Conservation (phyloP, 2,797 vertebrate species). For the Enteromius trimaculatus region DNA sequence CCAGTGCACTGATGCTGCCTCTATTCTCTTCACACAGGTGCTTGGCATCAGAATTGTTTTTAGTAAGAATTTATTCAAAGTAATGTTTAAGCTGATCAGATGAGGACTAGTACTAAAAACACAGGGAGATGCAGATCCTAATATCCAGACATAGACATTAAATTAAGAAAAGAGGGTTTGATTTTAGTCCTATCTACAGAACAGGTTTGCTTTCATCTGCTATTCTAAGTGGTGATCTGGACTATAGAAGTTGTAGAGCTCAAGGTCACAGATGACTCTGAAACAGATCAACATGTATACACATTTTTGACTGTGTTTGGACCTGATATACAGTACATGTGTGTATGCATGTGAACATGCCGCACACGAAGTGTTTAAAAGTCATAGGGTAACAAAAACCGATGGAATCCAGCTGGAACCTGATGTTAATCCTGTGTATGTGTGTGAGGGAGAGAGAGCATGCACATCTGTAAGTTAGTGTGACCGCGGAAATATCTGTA, state of each 20-base stretch:
- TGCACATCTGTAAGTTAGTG: slow-evolving; percentile 16
- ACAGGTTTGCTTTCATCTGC: neutral
- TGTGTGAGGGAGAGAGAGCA: neutral
- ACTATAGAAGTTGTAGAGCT: neutral
- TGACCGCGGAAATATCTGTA: slow-evolving; percentile 23
- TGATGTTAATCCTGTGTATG: slow-evolving; percentile 25
- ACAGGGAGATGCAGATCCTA: neutral
- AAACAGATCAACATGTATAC: slow-evolving; percentile 23
- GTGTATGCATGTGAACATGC: slow-evolving; percentile 17
- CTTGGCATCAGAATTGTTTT: neutral
- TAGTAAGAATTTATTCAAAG: neutral
- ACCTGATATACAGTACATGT: slow-evolving; percentile 8
- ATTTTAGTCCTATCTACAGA: neutral
- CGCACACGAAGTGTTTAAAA: slow-evolving; percentile 48
- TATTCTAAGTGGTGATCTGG: neutral
- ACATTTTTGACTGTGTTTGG: slow-evolving; percentile 12
- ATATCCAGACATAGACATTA: neutral
- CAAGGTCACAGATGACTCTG: neutral
- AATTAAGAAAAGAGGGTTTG: neutral
- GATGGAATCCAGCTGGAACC: slow-evolving; percentile 25
- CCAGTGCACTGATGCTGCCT: neutral
- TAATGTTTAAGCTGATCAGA: neutral
- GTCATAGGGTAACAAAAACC: slow-evolving; percentile 2
- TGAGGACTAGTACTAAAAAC: neutral
- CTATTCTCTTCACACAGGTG: neutral